Evolutionary conservation across 2,797 vertebrate genomes (phyloP).

Genomic region (Gallirallus australis): DNA sequence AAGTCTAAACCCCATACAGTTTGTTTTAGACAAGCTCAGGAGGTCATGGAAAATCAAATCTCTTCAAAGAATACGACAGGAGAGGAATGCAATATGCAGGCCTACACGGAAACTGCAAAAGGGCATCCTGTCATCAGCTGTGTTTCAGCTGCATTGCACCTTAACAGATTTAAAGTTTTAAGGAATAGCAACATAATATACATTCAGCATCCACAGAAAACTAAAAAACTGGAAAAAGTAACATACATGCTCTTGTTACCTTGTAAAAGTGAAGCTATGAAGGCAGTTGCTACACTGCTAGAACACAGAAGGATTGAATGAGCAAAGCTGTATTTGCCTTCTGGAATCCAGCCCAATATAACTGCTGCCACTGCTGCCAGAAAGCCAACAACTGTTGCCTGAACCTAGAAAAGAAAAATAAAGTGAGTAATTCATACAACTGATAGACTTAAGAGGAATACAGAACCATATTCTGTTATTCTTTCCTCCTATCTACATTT

Average conservation of each 20-base stretch:
- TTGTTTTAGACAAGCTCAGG: background rate
- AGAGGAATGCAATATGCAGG: background rate
- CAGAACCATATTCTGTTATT: background rate
- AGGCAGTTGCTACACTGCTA: conserved; percentile 89
- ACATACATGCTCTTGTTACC: conserved; percentile 74
- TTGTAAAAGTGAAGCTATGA: conserved; percentile 91
- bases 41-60: background rate
- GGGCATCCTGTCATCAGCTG: background rate
- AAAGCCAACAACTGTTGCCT: conserved; percentile 93
- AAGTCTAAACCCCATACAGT: background rate
- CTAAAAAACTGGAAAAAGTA: background rate
- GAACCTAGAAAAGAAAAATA: conserved; percentile 81
- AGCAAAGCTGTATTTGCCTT: conserved; percentile 84
- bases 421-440: background rate
- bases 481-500: background rate
- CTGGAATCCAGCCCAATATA: conserved; percentile 89
- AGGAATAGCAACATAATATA: background rate
- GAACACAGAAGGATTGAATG: conserved; percentile 90
- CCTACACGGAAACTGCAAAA: background rate
- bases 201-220: background rate
- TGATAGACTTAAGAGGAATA: background rate
- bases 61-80: background rate
- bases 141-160: background rate
- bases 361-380: conserved; percentile 89
- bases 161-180: background rate